phyloP scores from a whole-genome alignment of 2,888 invertebrate species.

The Noctua janthina region DNA sequence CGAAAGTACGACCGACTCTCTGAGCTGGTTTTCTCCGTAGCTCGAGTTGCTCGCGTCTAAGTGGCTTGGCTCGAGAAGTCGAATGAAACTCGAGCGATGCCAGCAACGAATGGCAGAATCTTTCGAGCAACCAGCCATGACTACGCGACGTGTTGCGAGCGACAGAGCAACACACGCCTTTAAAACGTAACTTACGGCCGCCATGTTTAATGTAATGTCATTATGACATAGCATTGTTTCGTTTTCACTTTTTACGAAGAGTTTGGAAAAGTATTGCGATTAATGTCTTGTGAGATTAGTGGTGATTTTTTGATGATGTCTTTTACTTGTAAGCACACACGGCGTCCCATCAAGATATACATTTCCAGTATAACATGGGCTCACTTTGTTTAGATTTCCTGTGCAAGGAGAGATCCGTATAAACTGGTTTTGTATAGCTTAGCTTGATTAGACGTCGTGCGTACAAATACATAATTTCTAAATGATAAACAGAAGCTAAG shows the following conservation, averaged over 20 bases:
- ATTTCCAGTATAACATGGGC: no score
- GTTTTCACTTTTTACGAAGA: slow-evolving; percentile 18
- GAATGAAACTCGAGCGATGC: slow-evolving; percentile 41
- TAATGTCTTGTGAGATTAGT: background rate
- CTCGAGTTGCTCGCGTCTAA: slow-evolving; percentile 35
- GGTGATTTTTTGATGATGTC: background rate
- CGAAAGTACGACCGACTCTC: slow-evolving; percentile 32
- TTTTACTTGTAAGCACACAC: background rate
- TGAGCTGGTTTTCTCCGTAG: slow-evolving; percentile 41
- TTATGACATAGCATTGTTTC: slow-evolving; percentile 35
- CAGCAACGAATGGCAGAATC: slow-evolving; percentile 73
- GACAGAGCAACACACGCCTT: slow-evolving; percentile 36
- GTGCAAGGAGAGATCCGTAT: no score
- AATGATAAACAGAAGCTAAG: background rate
- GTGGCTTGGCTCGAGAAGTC: slow-evolving; percentile 36
- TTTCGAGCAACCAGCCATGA: slow-evolving; percentile 81
- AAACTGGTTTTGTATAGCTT: no score
- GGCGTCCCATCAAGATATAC: no score
- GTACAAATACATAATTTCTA: no score
- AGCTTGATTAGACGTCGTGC: no score
- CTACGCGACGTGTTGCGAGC: slow-evolving; percentile 56
- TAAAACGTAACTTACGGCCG: slow-evolving; percentile 31
- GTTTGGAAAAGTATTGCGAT: slow-evolving; percentile 2
- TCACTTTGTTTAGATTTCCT: no score
- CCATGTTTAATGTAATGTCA: slow-evolving; percentile 55